Conservation (phyloP, 1,140 invertebrate genomes). For the Andricus grossulariae region DNA sequence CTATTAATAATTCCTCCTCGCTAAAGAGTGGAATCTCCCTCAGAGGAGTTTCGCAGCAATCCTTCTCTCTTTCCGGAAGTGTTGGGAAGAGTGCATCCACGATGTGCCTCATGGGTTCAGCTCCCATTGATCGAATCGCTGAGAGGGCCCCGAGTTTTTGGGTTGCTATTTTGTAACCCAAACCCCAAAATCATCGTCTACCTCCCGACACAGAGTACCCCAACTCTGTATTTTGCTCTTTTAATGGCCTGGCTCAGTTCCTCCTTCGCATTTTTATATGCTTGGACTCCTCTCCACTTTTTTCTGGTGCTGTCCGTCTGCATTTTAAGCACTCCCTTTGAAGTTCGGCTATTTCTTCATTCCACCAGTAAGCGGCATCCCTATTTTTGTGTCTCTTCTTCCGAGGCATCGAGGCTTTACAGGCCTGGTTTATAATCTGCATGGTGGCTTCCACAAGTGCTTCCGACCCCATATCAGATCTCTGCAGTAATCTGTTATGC, state of each 20-base stretch:
- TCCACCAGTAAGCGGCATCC: slow-evolving; percentile 60
- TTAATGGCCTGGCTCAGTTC: slow-evolving; percentile 34
- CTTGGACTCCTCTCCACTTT: background rate
- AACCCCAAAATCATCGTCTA: slow-evolving; percentile 46
- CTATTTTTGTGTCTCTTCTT: no score
- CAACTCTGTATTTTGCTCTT: slow-evolving; percentile 43
- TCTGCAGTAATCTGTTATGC: background rate
- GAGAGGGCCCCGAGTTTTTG: no score
- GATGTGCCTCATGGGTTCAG: slow-evolving; percentile 36
- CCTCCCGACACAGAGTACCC: slow-evolving; percentile 40
- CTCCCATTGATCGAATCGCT: slow-evolving; percentile 25
- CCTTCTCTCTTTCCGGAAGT: background rate
- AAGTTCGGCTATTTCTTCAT: slow-evolving; percentile 52
- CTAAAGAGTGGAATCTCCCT: no score
- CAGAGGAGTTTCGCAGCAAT: no score
- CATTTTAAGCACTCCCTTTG: slow-evolving; percentile 47
- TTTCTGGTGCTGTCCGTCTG: slow-evolving; percentile 23
- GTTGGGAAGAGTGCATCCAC: slow-evolving; percentile 52
- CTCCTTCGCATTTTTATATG: slow-evolving; percentile 32
- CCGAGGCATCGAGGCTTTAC: no score
- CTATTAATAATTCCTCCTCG: no score
- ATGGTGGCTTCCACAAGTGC: no score
- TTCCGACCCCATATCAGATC: background rate
- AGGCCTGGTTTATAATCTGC: no score
- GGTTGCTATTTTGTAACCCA: slow-evolving; percentile 45